Evolutionary conservation across 2,113 vertebrate genomes (phyloP), one percentile per base, ranked within the genome.

Genomic region (Notiomystis cincta): DNA sequence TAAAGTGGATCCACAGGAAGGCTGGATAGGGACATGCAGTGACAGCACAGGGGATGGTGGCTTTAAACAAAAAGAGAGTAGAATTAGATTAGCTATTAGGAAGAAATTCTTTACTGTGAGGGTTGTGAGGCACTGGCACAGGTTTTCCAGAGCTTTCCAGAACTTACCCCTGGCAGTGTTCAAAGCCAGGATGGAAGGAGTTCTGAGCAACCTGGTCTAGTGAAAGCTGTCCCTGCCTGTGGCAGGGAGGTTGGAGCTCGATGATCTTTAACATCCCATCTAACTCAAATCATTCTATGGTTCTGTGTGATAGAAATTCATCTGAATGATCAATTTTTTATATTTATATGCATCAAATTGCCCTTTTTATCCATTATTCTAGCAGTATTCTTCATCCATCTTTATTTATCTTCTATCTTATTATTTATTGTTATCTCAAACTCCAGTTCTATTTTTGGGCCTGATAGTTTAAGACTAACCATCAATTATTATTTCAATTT

Each of bases 311-410:
- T 53, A 70, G 44, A 86, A 73, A 70, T 86, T 92, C 37, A 67
- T 9, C 23, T 81, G 35, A 83, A 37, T 75, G 20, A 78, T 75
- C 28, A 76, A 6, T 77, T 19, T 73, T 94, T 92, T 72, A 38
- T 56, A 77, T 78, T 65, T 87, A 48, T 65, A 90, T 67, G 20
- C 40, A 76, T 27, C 77, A 27, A 95, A 60, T 23, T 92, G 25
- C 58, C 23, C 18, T 88, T 96, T 95, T 82, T 56, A 91, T n/a
- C 80, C 19, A 58, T 82, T 97, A 85, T 77, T 94, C 60, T 87
- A 82, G 17, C 17, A 71, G 11, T 18, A 23, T 57, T 91, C 35
- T 90, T 82, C 76, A n/a, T 13, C 62, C 64, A 33, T 62, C 60
- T 86, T 93, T 88, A 37, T 73, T 79, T 88, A 38, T 60, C n/a